Evolutionary conservation across 2,797 vertebrate species (phyloP).

Genomic region (Lithobates sylvaticus): DNA sequence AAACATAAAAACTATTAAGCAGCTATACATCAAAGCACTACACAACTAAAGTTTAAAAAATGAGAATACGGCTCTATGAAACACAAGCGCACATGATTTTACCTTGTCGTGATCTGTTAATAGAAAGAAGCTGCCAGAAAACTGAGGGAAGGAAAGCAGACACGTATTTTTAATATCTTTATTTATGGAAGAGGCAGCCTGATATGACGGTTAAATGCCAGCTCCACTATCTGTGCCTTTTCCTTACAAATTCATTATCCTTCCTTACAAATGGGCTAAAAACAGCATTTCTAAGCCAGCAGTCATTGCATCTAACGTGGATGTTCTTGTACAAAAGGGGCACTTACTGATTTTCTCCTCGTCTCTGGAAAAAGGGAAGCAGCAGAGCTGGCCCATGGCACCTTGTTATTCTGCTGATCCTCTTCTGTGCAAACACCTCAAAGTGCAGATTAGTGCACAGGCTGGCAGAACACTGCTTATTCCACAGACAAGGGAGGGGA

Average conservation of each 20-base stretch:
- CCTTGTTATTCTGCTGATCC: slow-evolving; percentile 64
- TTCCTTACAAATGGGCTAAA: slow-evolving; percentile 26
- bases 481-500: slow-evolving; percentile 61
- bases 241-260: slow-evolving; percentile 40
- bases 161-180: slow-evolving; percentile 49
- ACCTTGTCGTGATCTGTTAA: slow-evolving; percentile 58
- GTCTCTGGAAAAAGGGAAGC: slow-evolving; percentile 92
- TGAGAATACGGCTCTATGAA: slow-evolving; percentile 51
- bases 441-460: slow-evolving; percentile 55
- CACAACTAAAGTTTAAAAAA: slow-evolving; percentile 57
- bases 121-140: slow-evolving; percentile 61
- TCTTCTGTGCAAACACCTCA: slow-evolving; percentile 62
- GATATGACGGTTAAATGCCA: slow-evolving; percentile 50
- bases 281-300: slow-evolving; percentile 24
- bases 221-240: slow-evolving; percentile 45
- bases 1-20: slow-evolving; percentile 1
- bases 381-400: slow-evolving; percentile 87
- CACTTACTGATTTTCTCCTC: slow-evolving; percentile 97
- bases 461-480: slow-evolving; percentile 60
- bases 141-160: slow-evolving; percentile 50
- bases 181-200: slow-evolving; percentile 48
- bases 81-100: slow-evolving; percentile 51
- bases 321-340: slow-evolving; percentile 23
- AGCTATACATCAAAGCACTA: slow-evolving; percentile 31
- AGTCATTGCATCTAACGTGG: slow-evolving; percentile 32